A percentile compares a stretch with the other conserved stretches of the same genome.
Conservation (phyloP, 2,113 vertebrate genomes). For the Pelmatolapia mariae region DNA sequence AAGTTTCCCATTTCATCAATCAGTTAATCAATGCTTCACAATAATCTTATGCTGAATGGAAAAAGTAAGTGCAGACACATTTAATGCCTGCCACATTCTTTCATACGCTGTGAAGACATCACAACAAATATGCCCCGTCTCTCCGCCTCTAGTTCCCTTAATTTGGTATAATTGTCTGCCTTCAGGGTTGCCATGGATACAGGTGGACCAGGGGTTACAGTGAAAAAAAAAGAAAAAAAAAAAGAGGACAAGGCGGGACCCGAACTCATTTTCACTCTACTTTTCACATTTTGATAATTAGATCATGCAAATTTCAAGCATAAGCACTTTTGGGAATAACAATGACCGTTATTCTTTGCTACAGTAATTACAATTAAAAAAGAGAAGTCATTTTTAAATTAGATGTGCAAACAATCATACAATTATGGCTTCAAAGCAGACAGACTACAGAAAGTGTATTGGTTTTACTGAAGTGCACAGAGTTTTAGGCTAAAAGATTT, state of each 20-base stretch:
- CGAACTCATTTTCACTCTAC: neutral
- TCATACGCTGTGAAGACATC: neutral
- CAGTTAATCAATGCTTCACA: neutral
- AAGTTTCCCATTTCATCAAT: neutral
- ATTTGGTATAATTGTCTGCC: neutral
- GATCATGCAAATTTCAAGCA: neutral
- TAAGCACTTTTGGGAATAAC: neutral
- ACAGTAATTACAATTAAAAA: constrained; percentile 19
- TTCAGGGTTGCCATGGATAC: constrained; percentile 62
- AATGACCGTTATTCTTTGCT: neutral
- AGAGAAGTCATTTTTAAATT: neutral
- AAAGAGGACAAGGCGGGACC: neutral
- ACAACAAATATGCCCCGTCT: constrained; percentile 29
- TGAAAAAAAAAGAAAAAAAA: neutral
- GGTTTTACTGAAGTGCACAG: neutral
- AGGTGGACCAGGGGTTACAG: constrained; percentile 3
- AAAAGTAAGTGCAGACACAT: neutral
- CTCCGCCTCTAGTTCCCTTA: neutral
- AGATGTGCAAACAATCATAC: constrained; percentile 1
- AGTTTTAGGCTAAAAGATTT: neutral
- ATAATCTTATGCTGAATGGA: neutral
- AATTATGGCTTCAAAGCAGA: constrained; percentile 1
- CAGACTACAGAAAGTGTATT: neutral
- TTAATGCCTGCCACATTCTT: neutral
- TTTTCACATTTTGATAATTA: neutral